Conservation (phyloP, 2,888 invertebrate species). For the Lymantria monacha region DNA sequence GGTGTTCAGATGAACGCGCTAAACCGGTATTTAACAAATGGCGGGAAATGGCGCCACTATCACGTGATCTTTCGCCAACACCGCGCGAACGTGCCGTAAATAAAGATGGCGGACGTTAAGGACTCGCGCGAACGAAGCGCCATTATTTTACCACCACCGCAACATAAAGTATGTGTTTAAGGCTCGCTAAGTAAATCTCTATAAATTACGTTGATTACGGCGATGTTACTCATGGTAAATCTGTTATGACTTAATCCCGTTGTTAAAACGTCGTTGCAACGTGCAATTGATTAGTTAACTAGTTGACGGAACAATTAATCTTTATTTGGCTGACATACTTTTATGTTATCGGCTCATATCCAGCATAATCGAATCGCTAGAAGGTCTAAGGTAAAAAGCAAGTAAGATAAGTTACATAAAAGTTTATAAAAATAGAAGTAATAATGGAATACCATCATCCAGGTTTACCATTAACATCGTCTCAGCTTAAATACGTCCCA, state of each 20-base stretch:
- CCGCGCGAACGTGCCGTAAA: constrained; percentile 68
- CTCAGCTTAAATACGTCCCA: no score
- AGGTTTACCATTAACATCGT: no score
- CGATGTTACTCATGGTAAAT: neutral
- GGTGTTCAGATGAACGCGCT: constrained; percentile 53
- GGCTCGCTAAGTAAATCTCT: constrained; percentile 26
- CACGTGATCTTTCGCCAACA: constrained; percentile 48
- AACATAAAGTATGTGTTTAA: constrained; percentile 35
- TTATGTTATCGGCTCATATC: no score
- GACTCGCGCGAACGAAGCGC: constrained; percentile 45
- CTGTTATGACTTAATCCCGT: neutral
- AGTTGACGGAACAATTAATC: no score
- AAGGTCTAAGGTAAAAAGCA: no score
- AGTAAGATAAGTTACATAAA: no score
- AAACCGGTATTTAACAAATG: constrained; percentile 68
- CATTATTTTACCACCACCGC: constrained; percentile 37
- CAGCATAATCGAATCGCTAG: no score
- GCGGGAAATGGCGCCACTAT: constrained; percentile 64
- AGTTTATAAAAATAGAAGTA: no score
- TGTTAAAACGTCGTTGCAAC: no score
- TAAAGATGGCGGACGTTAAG: constrained; percentile 62
- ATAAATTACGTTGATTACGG: constrained; percentile 18
- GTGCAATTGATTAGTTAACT: no score
- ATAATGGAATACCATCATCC: no score
- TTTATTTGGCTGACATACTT: no score